Evolutionary conservation across 2,888 invertebrate genomes (phyloP), one percentile per base, ranked within the genome.

Genomic region (Andrena praecox): DNA sequence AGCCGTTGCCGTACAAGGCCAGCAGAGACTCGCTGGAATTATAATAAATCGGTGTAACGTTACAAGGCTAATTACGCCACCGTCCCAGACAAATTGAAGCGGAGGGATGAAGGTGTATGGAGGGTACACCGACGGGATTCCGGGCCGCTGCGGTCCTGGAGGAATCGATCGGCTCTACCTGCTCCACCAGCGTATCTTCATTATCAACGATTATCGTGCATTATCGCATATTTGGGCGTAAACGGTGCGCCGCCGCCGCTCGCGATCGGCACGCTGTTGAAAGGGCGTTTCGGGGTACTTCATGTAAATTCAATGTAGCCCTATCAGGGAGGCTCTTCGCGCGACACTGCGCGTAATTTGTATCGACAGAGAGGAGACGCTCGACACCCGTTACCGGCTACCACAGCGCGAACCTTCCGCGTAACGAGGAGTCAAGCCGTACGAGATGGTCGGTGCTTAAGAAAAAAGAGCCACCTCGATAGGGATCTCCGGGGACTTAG

Each of bases 181-280:
- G 50, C 24, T 50, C 62, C 50, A 33, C 33, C 35, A 8, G 48
- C 62, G 80, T 82, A 82, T 80, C 88, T 90, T 91, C 87, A 91
- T 92, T 90, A 91, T 87, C 88, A 86, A 77, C 90, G 90, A 92
- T 92, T 92, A 92, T 89, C 84, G 85, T 85, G 81, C 88, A 91
- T 92, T 92, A 92, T 90, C 88, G 85, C 88, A 89, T 92, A 91
- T 92, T 92, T 92, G 90, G 89, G 86, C 89, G 90, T 92, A 92
- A 92, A 91, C 89, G 91, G 77, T 71, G 69, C 79, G 84, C 27
- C 24, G 82, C 27, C 24, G 82, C 80, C 85, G 83, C 84, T 83
- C 90, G 90, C 90, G 90, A 86, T 85, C 89, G 79, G 92, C 91
- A 91, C 89, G 81, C 84, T 74, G 76, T 16, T 42, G 4, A 87